Conservation (phyloP, 37 sponge, comb jelly and placozoan genomes). For the Cliona cf. orientalis region DNA sequence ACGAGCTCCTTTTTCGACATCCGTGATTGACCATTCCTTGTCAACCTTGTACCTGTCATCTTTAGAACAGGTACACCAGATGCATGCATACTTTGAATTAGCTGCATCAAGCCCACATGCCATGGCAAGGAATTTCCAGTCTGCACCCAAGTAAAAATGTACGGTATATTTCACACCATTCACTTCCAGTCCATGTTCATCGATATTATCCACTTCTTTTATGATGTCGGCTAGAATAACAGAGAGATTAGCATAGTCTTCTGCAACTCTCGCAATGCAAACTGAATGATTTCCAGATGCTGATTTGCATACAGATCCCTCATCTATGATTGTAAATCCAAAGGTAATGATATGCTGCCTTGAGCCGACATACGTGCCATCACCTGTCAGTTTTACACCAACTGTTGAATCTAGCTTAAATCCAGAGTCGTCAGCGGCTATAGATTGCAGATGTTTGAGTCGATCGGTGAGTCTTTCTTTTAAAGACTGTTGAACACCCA, state of each 20-base stretch:
- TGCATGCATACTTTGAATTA: neutral
- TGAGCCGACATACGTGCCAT: neutral
- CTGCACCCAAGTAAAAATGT: too few species aligned
- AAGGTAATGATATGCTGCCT: neutral
- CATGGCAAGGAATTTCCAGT: neutral
- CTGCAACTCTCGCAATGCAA: neutral
- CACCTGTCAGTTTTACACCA: neutral
- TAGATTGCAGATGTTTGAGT: too few species aligned
- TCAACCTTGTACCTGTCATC: neutral
- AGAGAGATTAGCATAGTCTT: neutral
- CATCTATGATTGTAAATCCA: neutral
- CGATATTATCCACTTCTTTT: too few species aligned
- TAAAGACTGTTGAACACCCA: neutral
- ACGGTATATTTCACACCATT: too few species aligned
- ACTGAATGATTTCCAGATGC: neutral
- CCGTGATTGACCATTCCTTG: conserved; percentile 10
- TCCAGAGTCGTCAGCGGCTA: too few species aligned
- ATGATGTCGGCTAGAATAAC: too few species aligned
- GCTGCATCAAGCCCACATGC: neutral
- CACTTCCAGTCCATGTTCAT: too few species aligned
- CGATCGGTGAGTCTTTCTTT: too few species aligned
- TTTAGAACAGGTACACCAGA: neutral
- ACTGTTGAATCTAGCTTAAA: neutral
- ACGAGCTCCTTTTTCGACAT: neutral
- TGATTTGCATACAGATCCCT: neutral